These are phyloP conservation scores for Scalopus aquaticus DNA, from an alignment of 2,113 vertebrate species.

Conservation along the genomic window DNA sequence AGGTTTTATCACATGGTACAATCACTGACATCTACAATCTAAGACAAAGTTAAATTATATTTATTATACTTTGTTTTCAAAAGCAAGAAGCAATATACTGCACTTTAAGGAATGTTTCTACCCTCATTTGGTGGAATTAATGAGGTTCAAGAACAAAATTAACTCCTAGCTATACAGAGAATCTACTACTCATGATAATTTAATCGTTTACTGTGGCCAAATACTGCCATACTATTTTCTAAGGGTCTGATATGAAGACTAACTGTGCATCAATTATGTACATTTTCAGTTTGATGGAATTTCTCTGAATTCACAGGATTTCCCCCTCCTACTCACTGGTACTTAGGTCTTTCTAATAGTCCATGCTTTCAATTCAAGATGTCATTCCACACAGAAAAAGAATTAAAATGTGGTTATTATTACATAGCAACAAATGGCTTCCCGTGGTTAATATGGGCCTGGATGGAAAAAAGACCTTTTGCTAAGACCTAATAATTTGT, in stretches of 20 bases:
- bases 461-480: background rate
- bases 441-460: background rate
- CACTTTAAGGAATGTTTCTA: background rate
- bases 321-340: background rate
- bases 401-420: background rate
- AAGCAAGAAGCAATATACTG: background rate
- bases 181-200: background rate
- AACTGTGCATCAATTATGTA: background rate
- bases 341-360: background rate
- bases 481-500: background rate
- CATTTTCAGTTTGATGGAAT: slow-evolving; percentile 31
- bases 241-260: background rate
- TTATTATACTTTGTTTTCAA: background rate
- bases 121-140: background rate
- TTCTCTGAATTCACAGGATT: slow-evolving; percentile 22
- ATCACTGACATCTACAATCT: background rate
- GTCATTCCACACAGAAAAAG: background rate
- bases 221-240: background rate
- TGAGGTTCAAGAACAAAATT: background rate
- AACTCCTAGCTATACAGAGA: background rate
- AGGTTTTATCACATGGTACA: background rate
- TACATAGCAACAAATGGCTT: background rate
- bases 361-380: background rate
- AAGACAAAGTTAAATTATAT: background rate
- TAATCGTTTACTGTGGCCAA: background rate